Percentiles rank a stretch among this genome's conserved stretches.
Evolutionary conservation across 53 echinoderm and acorn worm genomes (phyloP).

Genomic region (Henricia sp.): DNA sequence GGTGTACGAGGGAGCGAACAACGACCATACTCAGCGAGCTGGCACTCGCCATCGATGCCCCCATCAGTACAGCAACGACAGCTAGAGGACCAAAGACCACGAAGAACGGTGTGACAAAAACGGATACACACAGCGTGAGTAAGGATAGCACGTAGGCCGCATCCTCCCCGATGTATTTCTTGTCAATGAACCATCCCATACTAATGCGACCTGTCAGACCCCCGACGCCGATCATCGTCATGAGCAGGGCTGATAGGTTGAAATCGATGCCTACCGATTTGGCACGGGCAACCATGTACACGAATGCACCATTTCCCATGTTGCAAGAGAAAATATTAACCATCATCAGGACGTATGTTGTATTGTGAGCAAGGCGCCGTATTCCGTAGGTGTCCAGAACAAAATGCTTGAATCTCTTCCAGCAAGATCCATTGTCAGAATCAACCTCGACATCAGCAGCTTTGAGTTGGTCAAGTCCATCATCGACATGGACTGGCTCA

Average conservation of each 20-base stretch:
- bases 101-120: not conserved
- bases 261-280: conserved; percentile 6
- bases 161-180: conserved; percentile 8
- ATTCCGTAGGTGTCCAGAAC: conserved; percentile 20
- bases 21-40: not conserved
- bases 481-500: not conserved
- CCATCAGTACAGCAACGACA: not conserved
- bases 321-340: not conserved
- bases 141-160: not conserved
- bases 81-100: not conserved
- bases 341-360: not conserved
- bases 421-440: too few species aligned
- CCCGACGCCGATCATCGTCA: not conserved
- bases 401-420: conserved; percentile 7
- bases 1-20: not conserved
- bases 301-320: not conserved
- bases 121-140: not conserved
- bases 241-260: not conserved
- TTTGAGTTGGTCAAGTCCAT: not conserved
- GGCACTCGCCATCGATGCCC: not conserved
- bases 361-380: conserved; percentile 5
- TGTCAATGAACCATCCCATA: conserved; percentile 26
- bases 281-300: not conserved
- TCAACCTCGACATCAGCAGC: too few species aligned
- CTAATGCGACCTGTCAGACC: not conserved